Conservation (phyloP, 2,797 vertebrate species). For the Lepus oiostolus region DNA sequence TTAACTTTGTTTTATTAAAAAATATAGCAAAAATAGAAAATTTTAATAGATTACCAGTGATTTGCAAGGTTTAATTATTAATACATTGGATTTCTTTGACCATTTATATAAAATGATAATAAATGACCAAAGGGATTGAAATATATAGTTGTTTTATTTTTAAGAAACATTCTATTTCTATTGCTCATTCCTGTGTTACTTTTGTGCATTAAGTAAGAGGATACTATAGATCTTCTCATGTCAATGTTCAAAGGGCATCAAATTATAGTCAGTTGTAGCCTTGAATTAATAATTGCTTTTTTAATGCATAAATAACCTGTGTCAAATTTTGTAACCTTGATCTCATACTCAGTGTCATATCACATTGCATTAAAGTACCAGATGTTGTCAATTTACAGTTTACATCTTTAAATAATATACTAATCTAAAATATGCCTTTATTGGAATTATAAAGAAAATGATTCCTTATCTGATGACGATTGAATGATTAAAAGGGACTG, state of each 20-base stretch:
- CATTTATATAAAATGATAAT: not conserved
- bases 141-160: slow-evolving; percentile 33
- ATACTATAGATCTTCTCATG: slow-evolving; percentile 53
- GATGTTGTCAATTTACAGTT: slow-evolving; percentile 77
- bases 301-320: slow-evolving; percentile 56
- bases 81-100: not conserved
- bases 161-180: not conserved
- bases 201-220: slow-evolving; percentile 54
- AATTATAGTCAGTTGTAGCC: slow-evolving; percentile 52
- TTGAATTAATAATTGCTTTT: slow-evolving; percentile 78
- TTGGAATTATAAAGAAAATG: slow-evolving; percentile 72
- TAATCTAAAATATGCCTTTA: slow-evolving; percentile 68
- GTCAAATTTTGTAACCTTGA: slow-evolving; percentile 80
- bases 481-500: slow-evolving; percentile 57
- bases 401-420: slow-evolving; percentile 77
- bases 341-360: slow-evolving; percentile 71
- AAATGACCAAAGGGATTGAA: slow-evolving; percentile 11
- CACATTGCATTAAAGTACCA: slow-evolving; percentile 66
- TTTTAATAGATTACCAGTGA: slow-evolving; percentile 8
- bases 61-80: slow-evolving; percentile 63
- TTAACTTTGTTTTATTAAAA: not conserved
- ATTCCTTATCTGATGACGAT: slow-evolving; percentile 49
- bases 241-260: slow-evolving; percentile 77
- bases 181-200: slow-evolving; percentile 62
- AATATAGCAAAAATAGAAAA: slow-evolving; percentile 39